These are phyloP conservation scores for Lathamus discolor DNA, from an alignment of 2,113 vertebrate genomes.

Conservation along the genomic window DNA sequence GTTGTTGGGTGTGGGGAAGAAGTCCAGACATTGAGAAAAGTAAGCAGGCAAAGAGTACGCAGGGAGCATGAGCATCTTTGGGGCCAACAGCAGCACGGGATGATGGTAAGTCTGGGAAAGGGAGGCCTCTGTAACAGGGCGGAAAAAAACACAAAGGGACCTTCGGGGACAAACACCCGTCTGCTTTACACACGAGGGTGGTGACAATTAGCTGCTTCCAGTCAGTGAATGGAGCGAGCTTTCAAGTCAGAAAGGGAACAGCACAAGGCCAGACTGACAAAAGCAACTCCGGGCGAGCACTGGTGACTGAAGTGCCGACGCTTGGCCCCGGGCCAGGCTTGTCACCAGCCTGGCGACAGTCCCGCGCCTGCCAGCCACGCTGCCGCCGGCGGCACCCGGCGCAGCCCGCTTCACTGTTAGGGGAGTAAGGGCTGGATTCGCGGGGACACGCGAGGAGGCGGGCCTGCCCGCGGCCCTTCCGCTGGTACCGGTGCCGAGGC, in stretches of 20 bases:
- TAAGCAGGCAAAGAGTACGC: rapidly evolving
- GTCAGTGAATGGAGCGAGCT: rapidly evolving
- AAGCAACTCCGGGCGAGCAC: rapidly evolving
- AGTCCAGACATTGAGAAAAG: rapidly evolving
- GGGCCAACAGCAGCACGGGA: neutral
- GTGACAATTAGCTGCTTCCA: rapidly evolving
- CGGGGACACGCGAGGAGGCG: no score
- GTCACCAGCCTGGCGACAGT: neutral
- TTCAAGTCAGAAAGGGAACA: neutral
- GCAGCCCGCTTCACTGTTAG: no score
- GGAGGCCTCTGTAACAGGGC: rapidly evolving
- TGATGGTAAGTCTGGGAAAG: no score
- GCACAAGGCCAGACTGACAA: rapidly evolving
- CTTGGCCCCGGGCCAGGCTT: neutral
- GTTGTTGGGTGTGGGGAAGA: neutral
- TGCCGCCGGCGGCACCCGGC: neutral
- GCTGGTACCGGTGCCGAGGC: neutral
- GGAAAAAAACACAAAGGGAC: neutral
- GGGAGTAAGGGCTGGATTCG: no score
- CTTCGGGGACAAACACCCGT: rapidly evolving
- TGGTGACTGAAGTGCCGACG: neutral
- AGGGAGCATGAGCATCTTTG: rapidly evolving
- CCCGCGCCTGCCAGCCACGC: neutral
- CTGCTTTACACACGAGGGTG: rapidly evolving
- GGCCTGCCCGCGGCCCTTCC: rapidly evolving